phyloP scores from a whole-genome alignment of 2,888 invertebrate genomes.

The Nesidiocoris tenuis region DNA sequence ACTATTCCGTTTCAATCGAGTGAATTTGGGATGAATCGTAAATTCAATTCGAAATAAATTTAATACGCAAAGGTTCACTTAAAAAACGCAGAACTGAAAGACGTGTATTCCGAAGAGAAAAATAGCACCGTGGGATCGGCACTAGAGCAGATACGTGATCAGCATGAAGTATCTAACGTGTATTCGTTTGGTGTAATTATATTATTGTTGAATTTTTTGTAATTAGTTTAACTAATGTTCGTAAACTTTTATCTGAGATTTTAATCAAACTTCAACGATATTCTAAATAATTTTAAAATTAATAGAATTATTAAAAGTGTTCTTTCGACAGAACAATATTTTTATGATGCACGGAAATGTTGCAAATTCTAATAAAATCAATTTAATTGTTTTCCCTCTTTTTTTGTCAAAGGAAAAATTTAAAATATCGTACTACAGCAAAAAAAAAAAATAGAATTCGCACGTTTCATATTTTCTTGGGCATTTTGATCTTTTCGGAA shows the following conservation, averaged over 20 bases:
- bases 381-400: slow-evolving; percentile 21
- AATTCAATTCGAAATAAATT: too few relatives aligned
- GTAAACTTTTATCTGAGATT: slow-evolving; percentile 44
- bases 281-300: slow-evolving; percentile 48
- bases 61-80: too few relatives aligned
- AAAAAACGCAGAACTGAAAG: not conserved
- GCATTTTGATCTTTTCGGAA: slow-evolving; percentile 16
- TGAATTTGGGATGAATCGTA: too few relatives aligned
- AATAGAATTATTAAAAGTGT: slow-evolving; percentile 47
- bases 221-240: slow-evolving; percentile 41
- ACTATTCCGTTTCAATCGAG: too few relatives aligned
- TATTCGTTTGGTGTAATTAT: slow-evolving; percentile 33
- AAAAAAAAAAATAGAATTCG: slow-evolving; percentile 16
- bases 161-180: not conserved
- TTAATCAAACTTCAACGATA: slow-evolving; percentile 48
- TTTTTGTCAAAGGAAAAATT: slow-evolving; percentile 6
- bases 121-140: not conserved
- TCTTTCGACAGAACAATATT: slow-evolving; percentile 46
- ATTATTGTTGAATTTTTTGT: slow-evolving; percentile 45
- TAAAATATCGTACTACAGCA: not conserved
- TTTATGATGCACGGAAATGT: slow-evolving; percentile 46
- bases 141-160: not conserved
- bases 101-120: not conserved
- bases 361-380: slow-evolving; percentile 34
- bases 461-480: slow-evolving; percentile 36